phyloP scores from a whole-genome alignment of 2,888 invertebrate species.

The Augochlorella aurata region DNA sequence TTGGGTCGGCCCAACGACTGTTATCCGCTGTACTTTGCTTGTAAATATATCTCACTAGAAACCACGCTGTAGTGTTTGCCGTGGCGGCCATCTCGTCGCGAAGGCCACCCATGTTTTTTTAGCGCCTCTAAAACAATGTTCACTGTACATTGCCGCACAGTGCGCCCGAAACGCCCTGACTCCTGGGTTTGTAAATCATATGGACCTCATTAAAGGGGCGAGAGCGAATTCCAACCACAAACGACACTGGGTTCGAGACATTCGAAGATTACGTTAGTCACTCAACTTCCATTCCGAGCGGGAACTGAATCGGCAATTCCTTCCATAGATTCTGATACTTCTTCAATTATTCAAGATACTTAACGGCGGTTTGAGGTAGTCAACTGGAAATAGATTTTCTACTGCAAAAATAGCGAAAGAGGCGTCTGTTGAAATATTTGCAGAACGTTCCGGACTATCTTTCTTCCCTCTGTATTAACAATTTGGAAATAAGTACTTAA shows the following conservation, averaged over 20 bases:
- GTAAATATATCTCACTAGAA: slow-evolving; percentile 76
- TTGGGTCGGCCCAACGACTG: slow-evolving; percentile 39
- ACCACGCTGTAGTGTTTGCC: slow-evolving; percentile 75
- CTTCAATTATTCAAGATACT: too few relatives aligned
- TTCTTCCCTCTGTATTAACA: too few relatives aligned
- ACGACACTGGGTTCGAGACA: background rate
- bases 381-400: too few relatives aligned
- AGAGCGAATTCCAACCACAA: slow-evolving; percentile 72
- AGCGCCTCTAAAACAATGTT: slow-evolving; percentile 73
- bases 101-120: slow-evolving; percentile 64
- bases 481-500: too few relatives aligned
- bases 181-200: slow-evolving; percentile 80
- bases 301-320: too few relatives aligned
- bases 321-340: too few relatives aligned
- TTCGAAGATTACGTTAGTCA: background rate
- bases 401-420: too few relatives aligned
- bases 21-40: slow-evolving; percentile 76
- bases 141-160: slow-evolving; percentile 71
- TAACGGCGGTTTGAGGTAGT: too few relatives aligned
- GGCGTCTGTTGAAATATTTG: too few relatives aligned
- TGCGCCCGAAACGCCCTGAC: slow-evolving; percentile 76
- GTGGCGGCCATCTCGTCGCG: slow-evolving; percentile 69
- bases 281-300: too few relatives aligned
- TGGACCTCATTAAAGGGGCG: slow-evolving; percentile 81
- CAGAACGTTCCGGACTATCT: too few relatives aligned